Evolutionary conservation across 2,888 invertebrate species (phyloP).

Genomic region (Amaurobius ferox): DNA sequence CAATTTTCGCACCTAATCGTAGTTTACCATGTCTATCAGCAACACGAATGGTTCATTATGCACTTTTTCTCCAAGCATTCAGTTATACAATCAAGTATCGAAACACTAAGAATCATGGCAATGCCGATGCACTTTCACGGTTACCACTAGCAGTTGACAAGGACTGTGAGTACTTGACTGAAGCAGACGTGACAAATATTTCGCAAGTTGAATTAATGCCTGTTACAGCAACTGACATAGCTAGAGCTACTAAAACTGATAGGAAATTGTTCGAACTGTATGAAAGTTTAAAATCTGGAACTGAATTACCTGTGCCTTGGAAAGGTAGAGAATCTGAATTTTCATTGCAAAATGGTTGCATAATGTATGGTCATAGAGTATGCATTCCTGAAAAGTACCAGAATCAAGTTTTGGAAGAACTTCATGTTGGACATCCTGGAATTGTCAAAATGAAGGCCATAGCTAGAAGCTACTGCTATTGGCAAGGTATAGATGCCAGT

Average conservation of each 20-base stretch:
- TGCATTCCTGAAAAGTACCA: constrained; percentile 49
- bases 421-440: constrained; percentile 52
- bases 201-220: constrained; percentile 50
- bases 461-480: constrained; percentile 42
- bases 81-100: constrained; percentile 54
- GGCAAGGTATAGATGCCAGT: constrained; percentile 44
- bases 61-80: constrained; percentile 49
- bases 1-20: constrained; percentile 75
- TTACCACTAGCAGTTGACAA: constrained; percentile 49
- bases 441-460: constrained; percentile 45
- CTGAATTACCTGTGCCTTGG: constrained; percentile 46
- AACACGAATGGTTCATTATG: constrained; percentile 58
- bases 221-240: constrained; percentile 52
- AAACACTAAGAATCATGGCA: constrained; percentile 52
- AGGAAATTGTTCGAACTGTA: constrained; percentile 54
- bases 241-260: constrained; percentile 52
- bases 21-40: constrained; percentile 55
- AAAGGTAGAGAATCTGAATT: constrained; percentile 53
- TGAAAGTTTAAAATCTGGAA: constrained; percentile 48
- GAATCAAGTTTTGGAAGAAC: constrained; percentile 26
- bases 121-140: constrained; percentile 52
- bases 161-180: constrained; percentile 48
- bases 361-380: constrained; percentile 54
- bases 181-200: constrained; percentile 53
- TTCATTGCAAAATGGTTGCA: constrained; percentile 52